Conservation (phyloP, 2,888 invertebrate species). For the Notodonta dromedarius region DNA sequence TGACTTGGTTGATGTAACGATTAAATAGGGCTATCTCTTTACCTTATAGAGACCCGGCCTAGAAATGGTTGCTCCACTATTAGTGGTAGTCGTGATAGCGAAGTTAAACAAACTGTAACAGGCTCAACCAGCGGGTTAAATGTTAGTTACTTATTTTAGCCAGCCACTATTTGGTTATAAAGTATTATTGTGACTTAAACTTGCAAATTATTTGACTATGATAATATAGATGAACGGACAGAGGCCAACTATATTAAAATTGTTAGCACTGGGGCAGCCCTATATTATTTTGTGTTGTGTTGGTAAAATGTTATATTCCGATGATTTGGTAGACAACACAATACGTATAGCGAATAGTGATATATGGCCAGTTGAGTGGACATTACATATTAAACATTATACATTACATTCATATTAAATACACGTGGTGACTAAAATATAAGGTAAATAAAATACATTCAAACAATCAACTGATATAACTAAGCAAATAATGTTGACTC, state of each 20-base stretch:
- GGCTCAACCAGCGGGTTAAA: no score
- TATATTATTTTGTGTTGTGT: neutral
- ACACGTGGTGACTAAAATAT: no score
- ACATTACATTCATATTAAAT: no score
- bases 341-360: neutral
- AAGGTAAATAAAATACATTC: no score
- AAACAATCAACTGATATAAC: no score
- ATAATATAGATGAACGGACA: no score
- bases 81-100: neutral
- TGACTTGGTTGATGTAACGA: slow-evolving; percentile 5
- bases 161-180: no score
- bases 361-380: slow-evolving; percentile 3
- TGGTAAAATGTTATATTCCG: neutral
- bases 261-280: neutral
- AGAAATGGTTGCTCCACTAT: neutral
- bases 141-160: no score
- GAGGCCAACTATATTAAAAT: no score
- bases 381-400: no score
- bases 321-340: neutral
- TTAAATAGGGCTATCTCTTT: slow-evolving; percentile 5
- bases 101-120: neutral
- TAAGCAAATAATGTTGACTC: neutral
- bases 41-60: neutral
- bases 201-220: no score
- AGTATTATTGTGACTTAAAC: no score